phyloP scores from a whole-genome alignment of 2,888 invertebrate species.

The Argyresthia albistria region DNA sequence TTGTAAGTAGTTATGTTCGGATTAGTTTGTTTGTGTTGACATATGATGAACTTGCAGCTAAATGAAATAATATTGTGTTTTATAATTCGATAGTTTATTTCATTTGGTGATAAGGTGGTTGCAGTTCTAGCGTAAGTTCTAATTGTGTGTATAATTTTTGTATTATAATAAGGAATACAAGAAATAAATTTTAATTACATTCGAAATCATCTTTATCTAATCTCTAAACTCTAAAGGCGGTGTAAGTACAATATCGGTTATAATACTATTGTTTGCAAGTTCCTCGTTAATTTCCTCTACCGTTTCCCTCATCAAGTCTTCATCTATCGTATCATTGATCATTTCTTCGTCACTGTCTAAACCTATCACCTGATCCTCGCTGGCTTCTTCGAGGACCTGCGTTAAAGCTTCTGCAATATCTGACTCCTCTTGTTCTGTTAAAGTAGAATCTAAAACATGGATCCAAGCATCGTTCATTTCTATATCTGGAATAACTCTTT shows the following conservation, averaged over 20 bases:
- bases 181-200: conserved; percentile 1
- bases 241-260: conserved; percentile 35
- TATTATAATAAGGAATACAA: neutral
- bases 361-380: conserved; percentile 11
- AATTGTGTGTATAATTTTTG: neutral
- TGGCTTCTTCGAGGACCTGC: conserved; percentile 33
- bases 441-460: neutral
- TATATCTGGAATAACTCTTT: neutral
- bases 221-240: conserved; percentile 46
- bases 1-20: neutral
- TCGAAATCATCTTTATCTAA: conserved; percentile 4
- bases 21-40: neutral
- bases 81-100: no score
- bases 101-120: neutral
- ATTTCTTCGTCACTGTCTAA: conserved; percentile 9
- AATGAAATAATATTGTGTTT: neutral
- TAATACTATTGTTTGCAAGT: conserved; percentile 13
- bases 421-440: neutral
- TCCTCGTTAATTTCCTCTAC: conserved; percentile 42
- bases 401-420: conserved; percentile 47
- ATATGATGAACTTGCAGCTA: neutral
- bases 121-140: neutral
- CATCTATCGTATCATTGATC: conserved; percentile 24
- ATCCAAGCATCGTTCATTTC: neutral
- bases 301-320: conserved; percentile 39